Evolutionary conservation across 2,113 vertebrate genomes (phyloP).

Genomic region (Aix galericulata): DNA sequence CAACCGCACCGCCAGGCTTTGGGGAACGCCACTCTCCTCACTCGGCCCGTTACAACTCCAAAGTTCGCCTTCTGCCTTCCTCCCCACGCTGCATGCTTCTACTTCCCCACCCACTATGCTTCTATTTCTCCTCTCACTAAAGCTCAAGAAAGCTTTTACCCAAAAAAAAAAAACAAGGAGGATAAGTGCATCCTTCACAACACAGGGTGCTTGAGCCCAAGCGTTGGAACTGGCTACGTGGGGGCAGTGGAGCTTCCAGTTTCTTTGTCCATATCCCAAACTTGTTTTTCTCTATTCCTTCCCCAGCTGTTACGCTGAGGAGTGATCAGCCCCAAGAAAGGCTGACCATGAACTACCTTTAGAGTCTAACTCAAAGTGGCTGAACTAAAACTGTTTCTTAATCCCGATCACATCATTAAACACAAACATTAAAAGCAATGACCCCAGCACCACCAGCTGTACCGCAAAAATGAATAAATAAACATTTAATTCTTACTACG

Average conservation of each 20-base stretch:
- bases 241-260: not conserved
- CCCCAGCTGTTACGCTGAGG: not conserved
- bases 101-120: not conserved
- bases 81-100: not conserved
- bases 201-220: not conserved
- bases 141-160: not conserved
- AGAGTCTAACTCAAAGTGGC: not conserved
- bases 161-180: not conserved
- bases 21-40: not conserved
- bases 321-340: not conserved
- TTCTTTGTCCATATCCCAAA: not conserved
- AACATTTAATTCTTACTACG: not conserved
- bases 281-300: not conserved
- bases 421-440: not conserved
- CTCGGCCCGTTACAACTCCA: not conserved
- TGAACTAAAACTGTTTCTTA: not conserved
- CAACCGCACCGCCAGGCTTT: not conserved
- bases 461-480: not conserved
- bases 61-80: not conserved
- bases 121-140: not conserved
- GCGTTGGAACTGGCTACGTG: not conserved
- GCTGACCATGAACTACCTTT: not conserved
- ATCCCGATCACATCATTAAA: not conserved
- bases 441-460: not conserved
- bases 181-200: not conserved